Percentiles rank a stretch among this genome's conserved stretches.
Conservation (phyloP, 2,113 vertebrate species). For the Notothenia coriiceps region DNA sequence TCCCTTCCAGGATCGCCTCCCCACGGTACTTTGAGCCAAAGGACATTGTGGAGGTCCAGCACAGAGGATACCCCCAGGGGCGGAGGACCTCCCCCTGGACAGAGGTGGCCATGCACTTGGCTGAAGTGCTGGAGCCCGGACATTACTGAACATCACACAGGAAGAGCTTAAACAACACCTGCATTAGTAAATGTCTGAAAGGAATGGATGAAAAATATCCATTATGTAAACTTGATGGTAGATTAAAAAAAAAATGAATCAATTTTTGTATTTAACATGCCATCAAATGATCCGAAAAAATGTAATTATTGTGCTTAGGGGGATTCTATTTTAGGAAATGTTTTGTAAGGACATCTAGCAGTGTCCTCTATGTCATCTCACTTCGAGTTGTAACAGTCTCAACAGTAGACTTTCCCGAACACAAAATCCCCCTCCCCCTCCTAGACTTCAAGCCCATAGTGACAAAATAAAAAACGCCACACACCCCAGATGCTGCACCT, state of each 20-base stretch:
- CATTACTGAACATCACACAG: constrained; percentile 59
- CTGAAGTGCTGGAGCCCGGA: constrained; percentile 69
- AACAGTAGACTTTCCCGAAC: neutral
- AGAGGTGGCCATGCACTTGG: constrained; percentile 80
- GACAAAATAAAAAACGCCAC: constrained; percentile 46
- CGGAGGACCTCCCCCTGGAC: constrained; percentile 70
- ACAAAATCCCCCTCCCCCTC: neutral
- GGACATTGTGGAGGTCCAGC: constrained; percentile 62
- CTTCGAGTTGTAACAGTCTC: neutral
- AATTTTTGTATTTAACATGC: neutral
- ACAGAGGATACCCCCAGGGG: constrained; percentile 19
- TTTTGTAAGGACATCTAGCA: neutral
- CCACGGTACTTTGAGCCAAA: constrained; percentile 49
- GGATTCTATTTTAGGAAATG: neutral
- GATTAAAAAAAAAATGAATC: no score
- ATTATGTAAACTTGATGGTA: no score
- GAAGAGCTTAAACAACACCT: neutral
- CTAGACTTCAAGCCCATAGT: constrained; percentile 10
- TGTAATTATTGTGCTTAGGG: neutral
- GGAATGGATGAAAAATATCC: constrained; percentile 27
- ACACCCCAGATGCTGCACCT: constrained; percentile 15
- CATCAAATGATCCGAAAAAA: neutral
- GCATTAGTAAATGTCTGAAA: neutral
- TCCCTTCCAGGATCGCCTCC: constrained; percentile 63
- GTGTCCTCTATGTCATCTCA: neutral